Evolutionary conservation across 2,888 invertebrate species (phyloP), one percentile per base, ranked within the genome.

Genomic region (Norana najaformis): DNA sequence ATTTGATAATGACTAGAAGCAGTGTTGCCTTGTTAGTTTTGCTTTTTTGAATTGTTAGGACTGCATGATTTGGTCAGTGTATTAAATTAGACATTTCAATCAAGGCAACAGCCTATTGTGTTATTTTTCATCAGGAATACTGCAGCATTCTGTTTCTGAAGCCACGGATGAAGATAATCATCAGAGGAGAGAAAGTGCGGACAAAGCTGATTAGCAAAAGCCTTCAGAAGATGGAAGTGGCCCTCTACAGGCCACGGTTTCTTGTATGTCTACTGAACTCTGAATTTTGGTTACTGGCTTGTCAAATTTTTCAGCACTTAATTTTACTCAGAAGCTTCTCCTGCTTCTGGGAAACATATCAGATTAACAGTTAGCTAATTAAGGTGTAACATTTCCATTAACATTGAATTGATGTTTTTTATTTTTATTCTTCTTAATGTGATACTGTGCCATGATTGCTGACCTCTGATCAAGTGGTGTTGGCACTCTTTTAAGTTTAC

Each of bases 151-250:
- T 95, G 90, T 95, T 93, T 91, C 91, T 94, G 88, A 93, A 94
- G 89, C 95, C 95, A 13, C 91, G 94, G 69, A 94, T 95, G 94
- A 94, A 94, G 92, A 95, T 95, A 85, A 92, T 93, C 34, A 91
- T 95, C 18, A 90, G 94, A 82, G 94, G 93, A 2, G 90, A 92
- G 89, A 94, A 94, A 90, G 94, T 95, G 35, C 93, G 93, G 89
- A 93, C 94, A 8, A 94, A 93, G 89, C 91, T 94, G n/a, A 93
- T 95, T 38, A 92, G 93, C 36, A 94, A 94, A 91, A 93, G 93
- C 90, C 91, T 95, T 37, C 93, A 93, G 18, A 92, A 93, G 90
- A 94, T 94, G 41, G 94, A 94, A 90, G 93, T 90, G 13, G 94
- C 94, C 90, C 91, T 93, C 39, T 94, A 94, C 92, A 93, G 92